Evolutionary conservation across 1,140 invertebrate species (phyloP), one percentile per base, ranked within the genome.

Genomic region (Ridgeia piscesae): DNA sequence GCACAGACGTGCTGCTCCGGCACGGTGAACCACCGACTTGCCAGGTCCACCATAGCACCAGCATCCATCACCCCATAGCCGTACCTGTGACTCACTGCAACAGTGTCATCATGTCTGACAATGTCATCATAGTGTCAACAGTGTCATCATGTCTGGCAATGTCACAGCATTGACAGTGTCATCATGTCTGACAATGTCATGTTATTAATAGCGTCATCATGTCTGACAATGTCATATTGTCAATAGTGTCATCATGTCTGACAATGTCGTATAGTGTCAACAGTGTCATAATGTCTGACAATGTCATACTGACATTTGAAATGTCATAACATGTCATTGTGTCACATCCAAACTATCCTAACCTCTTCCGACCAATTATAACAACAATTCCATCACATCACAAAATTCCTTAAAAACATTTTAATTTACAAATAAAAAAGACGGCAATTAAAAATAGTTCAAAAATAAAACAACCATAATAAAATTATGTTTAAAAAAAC

Each of bases 21-120:
- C 48, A 99, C 98, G 0, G 97, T 98, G 93, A 97, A 97, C 99
- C 99, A 99, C 90, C 96, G 97, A 93, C 97, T 97, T 0, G 99
- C 98, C 89, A 99, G 95, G 33, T 97, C 96, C 9, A 99, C 98
- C 99, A 99, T 99, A 1, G 98, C 98, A 90, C 97, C 97, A 0
- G 98, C 99, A 96, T 99, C 98, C 97, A 99, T 98, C 91, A 99
- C 96, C 14, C 99, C 99, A 96, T 99, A 99, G 33, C 99, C 99
- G 95, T 94, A 95, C 34, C 50, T 92, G 50, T 93, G 93, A 88
- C 93, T 93, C 21, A 93, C 93, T 93, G 91, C 17, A 42, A 9
- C 35, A 77, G 58, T 77, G 31, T 35, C 11, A 91, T 42, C 11
- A 91, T 42, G 48, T 50, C 48, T 35, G 35, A 91, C 89, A 21